Evolutionary conservation across 1,140 invertebrate species (phyloP).

Genomic region (Fopius arisanus): DNA sequence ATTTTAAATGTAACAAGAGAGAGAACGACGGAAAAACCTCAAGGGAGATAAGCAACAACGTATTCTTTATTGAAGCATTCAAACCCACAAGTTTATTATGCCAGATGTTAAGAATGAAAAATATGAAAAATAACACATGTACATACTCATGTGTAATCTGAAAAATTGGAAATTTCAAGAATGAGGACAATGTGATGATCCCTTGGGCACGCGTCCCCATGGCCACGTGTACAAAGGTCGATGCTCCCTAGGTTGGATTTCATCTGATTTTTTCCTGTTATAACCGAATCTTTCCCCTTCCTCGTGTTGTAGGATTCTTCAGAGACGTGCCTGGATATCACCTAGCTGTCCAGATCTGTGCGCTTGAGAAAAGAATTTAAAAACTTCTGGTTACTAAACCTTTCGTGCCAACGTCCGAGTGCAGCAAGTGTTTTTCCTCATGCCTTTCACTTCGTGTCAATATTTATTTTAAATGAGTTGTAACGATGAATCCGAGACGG

Average conservation of each 20-base stretch:
- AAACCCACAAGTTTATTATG: no score
- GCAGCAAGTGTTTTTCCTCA: constrained; percentile 17
- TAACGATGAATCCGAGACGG: not conserved
- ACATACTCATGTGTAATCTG: no score
- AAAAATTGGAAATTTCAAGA: constrained; percentile 14
- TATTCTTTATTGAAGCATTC: no score
- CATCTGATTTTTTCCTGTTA: constrained; percentile 40
- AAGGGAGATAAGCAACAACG: no score
- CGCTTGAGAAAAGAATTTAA: constrained; percentile 9
- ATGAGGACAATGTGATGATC: constrained; percentile 35
- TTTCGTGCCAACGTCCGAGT: constrained; percentile 2
- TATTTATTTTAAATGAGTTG: constrained; percentile 16
- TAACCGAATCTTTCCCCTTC: not conserved
- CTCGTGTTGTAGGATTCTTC: not conserved
- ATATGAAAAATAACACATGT: not conserved
- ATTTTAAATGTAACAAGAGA: not conserved
- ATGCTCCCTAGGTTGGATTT: constrained; percentile 47
- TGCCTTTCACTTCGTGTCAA: constrained; percentile 19
- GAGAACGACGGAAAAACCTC: not conserved
- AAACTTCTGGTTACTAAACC: not conserved
- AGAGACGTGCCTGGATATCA: not conserved
- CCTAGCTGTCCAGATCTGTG: not conserved
- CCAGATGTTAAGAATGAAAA: not conserved
- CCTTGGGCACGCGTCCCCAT: constrained; percentile 45
- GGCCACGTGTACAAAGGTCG: constrained; percentile 51